Evolutionary conservation across 2,797 vertebrate species (phyloP).

Genomic region (Bradypus variegatus): DNA sequence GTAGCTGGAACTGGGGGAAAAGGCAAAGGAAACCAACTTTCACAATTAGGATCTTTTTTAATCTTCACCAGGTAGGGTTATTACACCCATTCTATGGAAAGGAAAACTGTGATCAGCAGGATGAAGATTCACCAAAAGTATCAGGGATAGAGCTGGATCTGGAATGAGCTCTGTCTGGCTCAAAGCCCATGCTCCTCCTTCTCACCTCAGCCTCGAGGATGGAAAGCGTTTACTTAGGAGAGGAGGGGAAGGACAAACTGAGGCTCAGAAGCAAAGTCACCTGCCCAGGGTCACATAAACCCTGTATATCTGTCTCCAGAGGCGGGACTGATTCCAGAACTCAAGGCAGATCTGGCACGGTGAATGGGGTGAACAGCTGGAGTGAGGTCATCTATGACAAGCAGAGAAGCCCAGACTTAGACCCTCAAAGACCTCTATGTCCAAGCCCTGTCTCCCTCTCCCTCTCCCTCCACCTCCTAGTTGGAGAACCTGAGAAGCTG

Average conservation of each 20-base stretch:
- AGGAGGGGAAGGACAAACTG: not conserved
- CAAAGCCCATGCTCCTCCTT: not conserved
- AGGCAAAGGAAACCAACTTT: slow-evolving; percentile 4
- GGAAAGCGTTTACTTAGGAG: not conserved
- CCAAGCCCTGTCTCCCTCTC: not conserved
- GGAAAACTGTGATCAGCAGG: not conserved
- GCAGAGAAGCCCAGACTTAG: not conserved
- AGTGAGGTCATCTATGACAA: not conserved
- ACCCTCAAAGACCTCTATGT: too few relatives aligned
- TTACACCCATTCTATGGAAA: not conserved
- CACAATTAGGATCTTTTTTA: not conserved
- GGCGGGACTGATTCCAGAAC: not conserved
- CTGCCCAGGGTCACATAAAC: too few relatives aligned
- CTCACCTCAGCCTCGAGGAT: not conserved
- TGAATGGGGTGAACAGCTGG: not conserved
- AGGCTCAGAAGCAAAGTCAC: too few relatives aligned
- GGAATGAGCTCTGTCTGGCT: not conserved
- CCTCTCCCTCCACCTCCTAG: not conserved
- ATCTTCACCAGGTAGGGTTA: not conserved
- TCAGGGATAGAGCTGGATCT: not conserved
- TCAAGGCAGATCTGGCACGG: not conserved
- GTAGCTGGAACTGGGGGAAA: not conserved
- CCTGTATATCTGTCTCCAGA: too few relatives aligned
- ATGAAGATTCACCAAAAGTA: too few relatives aligned
- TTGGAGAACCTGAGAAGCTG: slow-evolving; percentile 1